phyloP scores from a whole-genome alignment of 2,888 invertebrate genomes.

The Eupithecia centaureata region DNA sequence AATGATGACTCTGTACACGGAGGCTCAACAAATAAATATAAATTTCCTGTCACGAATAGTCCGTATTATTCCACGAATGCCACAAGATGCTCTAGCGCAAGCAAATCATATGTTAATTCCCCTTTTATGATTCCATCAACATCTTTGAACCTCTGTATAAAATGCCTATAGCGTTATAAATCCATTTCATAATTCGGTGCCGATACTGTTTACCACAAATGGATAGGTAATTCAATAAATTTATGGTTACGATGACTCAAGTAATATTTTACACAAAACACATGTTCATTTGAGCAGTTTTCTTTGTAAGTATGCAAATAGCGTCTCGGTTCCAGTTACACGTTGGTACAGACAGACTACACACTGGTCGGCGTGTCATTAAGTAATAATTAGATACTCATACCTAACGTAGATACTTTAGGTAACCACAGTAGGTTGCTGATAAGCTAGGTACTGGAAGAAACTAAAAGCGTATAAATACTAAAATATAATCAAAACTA shows the following conservation, averaged over 20 bases:
- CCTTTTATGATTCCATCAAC: constrained; percentile 33
- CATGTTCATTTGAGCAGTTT: constrained; percentile 6
- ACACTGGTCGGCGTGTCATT: constrained; percentile 40
- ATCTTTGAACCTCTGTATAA: constrained; percentile 10
- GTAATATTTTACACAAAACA: not conserved
- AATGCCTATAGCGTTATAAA: constrained; percentile 24
- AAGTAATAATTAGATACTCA: constrained; percentile 42
- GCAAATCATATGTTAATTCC: constrained; percentile 28
- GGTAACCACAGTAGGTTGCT: not conserved
- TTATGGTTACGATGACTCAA: not conserved
- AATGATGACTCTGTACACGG: not conserved
- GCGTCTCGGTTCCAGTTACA: constrained; percentile 49
- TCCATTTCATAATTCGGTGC: not conserved
- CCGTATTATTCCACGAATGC: constrained; percentile 35
- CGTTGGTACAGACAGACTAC: constrained; percentile 44
- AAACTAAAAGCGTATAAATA: not conserved
- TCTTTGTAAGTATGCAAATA: constrained; percentile 43
- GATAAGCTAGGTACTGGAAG: not conserved
- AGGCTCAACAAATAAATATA: constrained; percentile 12
- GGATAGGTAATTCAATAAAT: not conserved
- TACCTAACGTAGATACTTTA: not conserved
- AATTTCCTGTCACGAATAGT: constrained; percentile 30
- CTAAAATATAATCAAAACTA: not conserved
- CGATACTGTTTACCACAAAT: not conserved
- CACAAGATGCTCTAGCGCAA: constrained; percentile 23